Evolutionary conservation across 2,113 vertebrate genomes (phyloP), one percentile per base, ranked within the genome.

Genomic region (Xiphorhynchus elegans): DNA sequence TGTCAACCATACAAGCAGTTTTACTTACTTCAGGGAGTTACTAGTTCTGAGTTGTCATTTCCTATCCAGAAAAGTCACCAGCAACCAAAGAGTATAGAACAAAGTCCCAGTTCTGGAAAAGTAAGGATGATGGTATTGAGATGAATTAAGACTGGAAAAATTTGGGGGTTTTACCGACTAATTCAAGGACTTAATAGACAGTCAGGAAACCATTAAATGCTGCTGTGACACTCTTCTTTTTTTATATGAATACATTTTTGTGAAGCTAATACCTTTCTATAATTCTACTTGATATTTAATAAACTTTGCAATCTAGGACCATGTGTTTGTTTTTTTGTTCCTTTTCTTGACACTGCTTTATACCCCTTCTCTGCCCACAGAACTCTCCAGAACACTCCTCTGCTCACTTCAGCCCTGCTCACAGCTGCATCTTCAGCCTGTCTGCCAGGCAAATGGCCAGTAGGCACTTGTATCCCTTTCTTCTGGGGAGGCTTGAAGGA

Each of bases 261-360:
- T 90, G 88, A 94, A 42, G 72, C 13, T 86, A 46, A 59, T 44
- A 39, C 10, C 23, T 91, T 42, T 89, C 78, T 78, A 81, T 93
- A 95, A 55, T 86, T 91, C 29, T 72, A 63, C 11, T 88, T 80
- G 44, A 26, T 92, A 88, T 78, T 96, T 89, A 96, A 95, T 94
- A 93, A 96, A 66, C 11, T 88, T 88, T 74, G 18, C 67, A 31
- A 18, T 67, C 17, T 46, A 78, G 25, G 46, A 28, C 7, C 8
- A 6, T 33, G 9, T 40, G 40, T 44, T 39, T 67, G 46, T 63
- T 91, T 53, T 60, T n/a, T 47, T 44, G 28, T 84, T 86, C n/a
- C 11, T 5, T 15, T 68, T 46, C 44, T 35, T 50, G 26, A 20
- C 37, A 52, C 29, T 23, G 17, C 17, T 81, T 74, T 84, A 18